Evolutionary conservation across 53 echinoderm and acorn worm genomes (phyloP).

Genomic region (Echinarachnius parma): DNA sequence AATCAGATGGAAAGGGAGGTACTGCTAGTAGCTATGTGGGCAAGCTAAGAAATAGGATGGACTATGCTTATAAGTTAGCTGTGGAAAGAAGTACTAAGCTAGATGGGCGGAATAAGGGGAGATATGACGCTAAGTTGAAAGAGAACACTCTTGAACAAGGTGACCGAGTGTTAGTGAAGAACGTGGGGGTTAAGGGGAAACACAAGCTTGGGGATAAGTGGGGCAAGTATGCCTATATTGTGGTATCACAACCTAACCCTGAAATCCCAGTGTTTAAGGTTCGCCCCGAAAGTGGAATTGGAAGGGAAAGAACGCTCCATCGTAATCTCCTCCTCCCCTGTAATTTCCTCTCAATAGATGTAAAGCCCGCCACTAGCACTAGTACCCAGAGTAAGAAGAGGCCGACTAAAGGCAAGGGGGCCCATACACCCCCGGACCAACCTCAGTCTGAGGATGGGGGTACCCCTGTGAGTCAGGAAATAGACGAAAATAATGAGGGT

Average conservation of each 20-base stretch:
- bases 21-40: conserved; percentile 1
- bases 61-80: conserved; percentile 33
- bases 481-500: too few species aligned
- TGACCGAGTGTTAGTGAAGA: conserved; percentile 37
- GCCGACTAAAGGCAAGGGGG: too few species aligned
- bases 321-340: conserved; percentile 38
- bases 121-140: neutral
- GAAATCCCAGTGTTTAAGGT: conserved; percentile 42
- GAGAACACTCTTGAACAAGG: conserved; percentile 9
- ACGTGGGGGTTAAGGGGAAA: conserved; percentile 19
- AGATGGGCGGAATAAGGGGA: neutral
- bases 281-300: neutral
- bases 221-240: conserved; percentile 22
- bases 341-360: conserved; percentile 4
- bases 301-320: conserved; percentile 12
- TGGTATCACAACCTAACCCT: neutral
- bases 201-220: conserved; percentile 35
- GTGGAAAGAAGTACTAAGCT: conserved; percentile 1
- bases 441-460: too few species aligned
- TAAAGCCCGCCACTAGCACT: neutral
- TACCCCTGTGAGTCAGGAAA: too few species aligned
- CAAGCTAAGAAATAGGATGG: conserved; percentile 2
- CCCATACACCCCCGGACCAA: too few species aligned
- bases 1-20: too few species aligned
- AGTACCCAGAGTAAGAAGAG: too few species aligned